phyloP scores from a whole-genome alignment of 1,140 invertebrate species.

The Caenorhabditis elegans region WBcel235 BX284605.5:16240001-16240500 shows the following conservation, averaged over 20 bases:
- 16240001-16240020: not conserved
- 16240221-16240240: not conserved
- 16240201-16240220: not conserved
- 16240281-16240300: not conserved
- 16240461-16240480: too few species aligned
- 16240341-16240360: not conserved
- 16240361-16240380: not conserved
- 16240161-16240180: not conserved
- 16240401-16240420: too few species aligned
- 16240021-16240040: not conserved
- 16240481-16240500: too few species aligned
- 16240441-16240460: too few species aligned
- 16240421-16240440: too few species aligned
- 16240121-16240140: not conserved
- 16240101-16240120: not conserved
- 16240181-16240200: not conserved
- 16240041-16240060: not conserved
- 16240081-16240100: not conserved
- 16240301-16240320: not conserved
- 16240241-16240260: not conserved
- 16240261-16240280: not conserved
- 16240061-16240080: not conserved
- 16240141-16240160: not conserved
- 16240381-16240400: not conserved
- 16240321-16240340: not conserved